Base-by-base conservation (phyloP, 1,140 invertebrate species). In the Conus ventricosus region DNA sequence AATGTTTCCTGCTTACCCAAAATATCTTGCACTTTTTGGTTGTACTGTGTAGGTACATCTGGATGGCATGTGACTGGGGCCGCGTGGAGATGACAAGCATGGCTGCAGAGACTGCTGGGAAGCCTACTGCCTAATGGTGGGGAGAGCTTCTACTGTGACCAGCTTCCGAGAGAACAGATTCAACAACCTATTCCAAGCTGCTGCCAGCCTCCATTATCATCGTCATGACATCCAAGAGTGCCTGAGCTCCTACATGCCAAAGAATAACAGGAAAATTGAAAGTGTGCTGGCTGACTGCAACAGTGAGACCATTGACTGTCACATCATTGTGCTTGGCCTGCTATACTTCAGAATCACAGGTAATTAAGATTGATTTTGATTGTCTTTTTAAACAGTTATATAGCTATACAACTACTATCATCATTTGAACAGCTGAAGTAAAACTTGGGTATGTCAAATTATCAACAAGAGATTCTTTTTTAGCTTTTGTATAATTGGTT, bases 31-130 rank as follows among this genome's bases (percentile, higher is more conserved):
- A 39, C 39, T 39, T 39, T 39, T 39, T 39, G 0, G 39, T 39
- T 39, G 39, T 39, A 39, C 39, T 39, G 39, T 39, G 39, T 85
- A 57, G 84, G 27, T 85, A 23, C 27, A 85, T 85, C 20, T 53
- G 84, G 13, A 57, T 60, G 23, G 53, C 53, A 6, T 57, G 54
- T 85, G 84, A 85, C 60, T 54, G 53, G 85, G 85, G 10, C 85
- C 85, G 17, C 27, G 85, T 53, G 85, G 85, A 6, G 85, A 87
- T 53, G 85, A 87, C 15, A 87, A 87, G 67, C 75, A 87, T 87
- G 85, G 85, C 20, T 87, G 85, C 51, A 39, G 63, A 20, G 85
- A 87, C 13, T 15, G 13, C 54, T 87, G 85, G 85, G 5, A 17
- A 67, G 85, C 85, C 11, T 76, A 39, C 25, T 87, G 85, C 55